Evolutionary conservation across 2,888 invertebrate genomes (phyloP), one percentile per base, ranked within the genome.

Genomic region (Hyppa rectilinea): DNA sequence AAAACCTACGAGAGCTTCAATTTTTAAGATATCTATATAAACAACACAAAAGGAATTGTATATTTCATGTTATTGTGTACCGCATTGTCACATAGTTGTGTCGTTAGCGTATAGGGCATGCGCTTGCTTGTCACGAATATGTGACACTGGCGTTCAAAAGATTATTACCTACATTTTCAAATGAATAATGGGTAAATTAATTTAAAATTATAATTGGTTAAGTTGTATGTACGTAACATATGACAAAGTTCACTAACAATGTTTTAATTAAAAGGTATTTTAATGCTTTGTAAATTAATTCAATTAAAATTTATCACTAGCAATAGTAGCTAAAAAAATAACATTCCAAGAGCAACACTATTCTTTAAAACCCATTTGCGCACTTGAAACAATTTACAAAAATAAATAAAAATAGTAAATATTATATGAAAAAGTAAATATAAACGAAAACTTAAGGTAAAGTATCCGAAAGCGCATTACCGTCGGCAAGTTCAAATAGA

Each of bases 401-500:
- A 76, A 52, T 40, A 68, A 82, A 55, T 68, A 74, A 60, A 75
- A 78, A 65, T 72, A 59, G 74, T 62, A 63, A 53, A 75, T 34
- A 47, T 56, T 34, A 47, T 56, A 70, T 40, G 47, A 67, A 75
- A 70, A 69, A 74, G 52, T 52, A 69, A 74, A 49, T 52, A 68
- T 38, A 55, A 63, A 69, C 38, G 53, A 53, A 55, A 65, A 62
- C 64, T 56, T 71, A 62, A 71, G 49, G 55, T 60, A 63, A 82
- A 78, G 73, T 77, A 82, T 73, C 79, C 53, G 69, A 81, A 76
- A 64, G 82, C 76, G 79, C 84, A 77, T 84, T 86, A 79, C 92
- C 91, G 92, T 90, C 93, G 92, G 93, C 87, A 80, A 88, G 84
- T 86, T 91, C 88, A 93, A 92, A 93, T 89, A 80, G 82, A 84